Percentiles rank a stretch among this genome's conserved stretches.
Evolutionary conservation across 2,888 invertebrate genomes (phyloP).

Genomic region (Sminthurinus aureus): DNA sequence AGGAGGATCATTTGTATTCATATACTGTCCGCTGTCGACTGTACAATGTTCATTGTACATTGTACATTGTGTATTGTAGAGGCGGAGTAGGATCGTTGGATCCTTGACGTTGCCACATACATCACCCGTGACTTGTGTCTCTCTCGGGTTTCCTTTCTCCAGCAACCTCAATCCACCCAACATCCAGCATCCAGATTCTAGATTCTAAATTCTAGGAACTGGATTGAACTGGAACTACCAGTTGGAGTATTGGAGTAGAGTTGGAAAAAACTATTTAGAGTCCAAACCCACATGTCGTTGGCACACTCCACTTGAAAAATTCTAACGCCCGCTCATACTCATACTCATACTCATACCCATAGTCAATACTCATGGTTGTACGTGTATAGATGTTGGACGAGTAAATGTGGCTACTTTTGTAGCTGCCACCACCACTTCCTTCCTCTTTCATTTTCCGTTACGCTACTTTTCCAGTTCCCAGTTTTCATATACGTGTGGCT

Average conservation of each 20-base stretch:
- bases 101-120: constrained; percentile 22
- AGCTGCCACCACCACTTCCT: not conserved
- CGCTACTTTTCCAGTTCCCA: not conserved
- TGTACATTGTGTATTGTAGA: not conserved
- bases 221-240: not conserved
- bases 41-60: too few species aligned
- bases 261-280: constrained; percentile 13
- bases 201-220: too few species aligned
- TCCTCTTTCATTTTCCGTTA: not conserved
- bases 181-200: not conserved
- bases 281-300: constrained; percentile 28
- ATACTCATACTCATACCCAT: not conserved
- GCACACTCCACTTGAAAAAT: constrained; percentile 22
- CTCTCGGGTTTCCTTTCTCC: not conserved
- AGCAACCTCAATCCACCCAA: not conserved
- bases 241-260: not conserved
- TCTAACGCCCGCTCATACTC: not conserved
- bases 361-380: too few species aligned
- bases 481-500: not conserved
- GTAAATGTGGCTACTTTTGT: too few species aligned
- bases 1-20: constrained; percentile 27
- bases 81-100: constrained; percentile 15
- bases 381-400: too few species aligned
- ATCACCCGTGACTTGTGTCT: constrained; percentile 17
- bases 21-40: too few species aligned